Evolutionary conservation across 1,140 invertebrate species (phyloP).

Genomic region (Schlechtendalia chinensis): DNA sequence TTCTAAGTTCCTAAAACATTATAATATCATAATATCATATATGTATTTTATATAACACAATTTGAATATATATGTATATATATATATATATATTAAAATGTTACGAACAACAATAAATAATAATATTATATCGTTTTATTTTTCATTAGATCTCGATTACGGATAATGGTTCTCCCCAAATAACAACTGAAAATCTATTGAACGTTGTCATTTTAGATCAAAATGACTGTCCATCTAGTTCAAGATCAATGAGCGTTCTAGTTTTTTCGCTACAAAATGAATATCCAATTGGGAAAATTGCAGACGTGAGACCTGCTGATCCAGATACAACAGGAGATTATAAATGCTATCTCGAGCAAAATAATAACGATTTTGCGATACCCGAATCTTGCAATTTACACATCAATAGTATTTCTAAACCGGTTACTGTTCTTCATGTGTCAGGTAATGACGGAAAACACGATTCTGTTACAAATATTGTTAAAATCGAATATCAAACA

Average conservation of each 20-base stretch:
- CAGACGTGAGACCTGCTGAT: slow-evolving; percentile 88
- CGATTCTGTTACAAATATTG: slow-evolving; percentile 76
- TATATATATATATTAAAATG: too few species aligned
- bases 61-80: too few species aligned
- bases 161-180: slow-evolving; percentile 81
- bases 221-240: slow-evolving; percentile 86
- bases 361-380: slow-evolving; percentile 57
- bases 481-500: slow-evolving; percentile 75
- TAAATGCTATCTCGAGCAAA: slow-evolving; percentile 70
- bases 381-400: slow-evolving; percentile 76
- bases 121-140: background rate
- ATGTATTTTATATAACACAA: too few species aligned
- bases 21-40: too few species aligned
- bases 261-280: slow-evolving; percentile 75
- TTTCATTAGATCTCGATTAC: slow-evolving; percentile 71
- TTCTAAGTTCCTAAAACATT: too few species aligned
- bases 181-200: slow-evolving; percentile 75
- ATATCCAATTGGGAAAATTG: slow-evolving; percentile 74
- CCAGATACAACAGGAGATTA: slow-evolving; percentile 84
- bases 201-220: slow-evolving; percentile 79
- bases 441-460: slow-evolving; percentile 87
- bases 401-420: slow-evolving; percentile 65
- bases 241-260: slow-evolving; percentile 77
- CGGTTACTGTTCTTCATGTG: slow-evolving; percentile 71
- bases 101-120: too few species aligned